Evolutionary conservation across 2,113 vertebrate genomes (phyloP).

Genomic region (Scopus umbretta): DNA sequence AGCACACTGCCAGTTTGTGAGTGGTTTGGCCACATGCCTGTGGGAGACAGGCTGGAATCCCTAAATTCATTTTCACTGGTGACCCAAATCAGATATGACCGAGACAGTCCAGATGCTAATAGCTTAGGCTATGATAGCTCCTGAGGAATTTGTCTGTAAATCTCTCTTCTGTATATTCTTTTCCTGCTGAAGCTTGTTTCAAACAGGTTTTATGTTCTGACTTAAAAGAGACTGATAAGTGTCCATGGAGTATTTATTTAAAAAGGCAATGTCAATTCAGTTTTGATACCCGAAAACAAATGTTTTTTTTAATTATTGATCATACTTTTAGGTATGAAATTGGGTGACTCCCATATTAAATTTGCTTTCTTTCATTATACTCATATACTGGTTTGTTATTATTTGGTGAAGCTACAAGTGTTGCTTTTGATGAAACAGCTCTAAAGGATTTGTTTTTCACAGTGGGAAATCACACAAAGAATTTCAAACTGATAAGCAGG

Average conservation of each 20-base stretch:
- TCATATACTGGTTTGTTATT: background rate
- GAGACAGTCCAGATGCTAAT: background rate
- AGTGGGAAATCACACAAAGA: background rate
- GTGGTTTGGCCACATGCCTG: constrained; percentile 35
- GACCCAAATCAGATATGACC: background rate
- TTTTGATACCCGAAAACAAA: background rate
- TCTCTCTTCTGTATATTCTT: background rate
- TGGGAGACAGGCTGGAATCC: constrained; percentile 27
- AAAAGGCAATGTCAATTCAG: background rate
- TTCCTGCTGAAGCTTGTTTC: background rate
- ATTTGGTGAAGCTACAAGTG: background rate
- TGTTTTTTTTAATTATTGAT: background rate
- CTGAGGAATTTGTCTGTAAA: background rate
- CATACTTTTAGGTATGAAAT: background rate
- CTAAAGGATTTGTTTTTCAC: background rate
- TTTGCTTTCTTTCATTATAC: background rate
- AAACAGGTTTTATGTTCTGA: background rate
- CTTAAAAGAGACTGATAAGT: background rate
- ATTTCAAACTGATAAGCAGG: background rate
- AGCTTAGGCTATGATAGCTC: background rate
- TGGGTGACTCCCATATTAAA: background rate
- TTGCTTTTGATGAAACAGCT: background rate
- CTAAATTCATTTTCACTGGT: background rate
- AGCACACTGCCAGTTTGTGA: background rate
- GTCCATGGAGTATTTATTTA: background rate